Conservation (phyloP, 2,888 invertebrate genomes). For the Ptilodon capucinus region DNA sequence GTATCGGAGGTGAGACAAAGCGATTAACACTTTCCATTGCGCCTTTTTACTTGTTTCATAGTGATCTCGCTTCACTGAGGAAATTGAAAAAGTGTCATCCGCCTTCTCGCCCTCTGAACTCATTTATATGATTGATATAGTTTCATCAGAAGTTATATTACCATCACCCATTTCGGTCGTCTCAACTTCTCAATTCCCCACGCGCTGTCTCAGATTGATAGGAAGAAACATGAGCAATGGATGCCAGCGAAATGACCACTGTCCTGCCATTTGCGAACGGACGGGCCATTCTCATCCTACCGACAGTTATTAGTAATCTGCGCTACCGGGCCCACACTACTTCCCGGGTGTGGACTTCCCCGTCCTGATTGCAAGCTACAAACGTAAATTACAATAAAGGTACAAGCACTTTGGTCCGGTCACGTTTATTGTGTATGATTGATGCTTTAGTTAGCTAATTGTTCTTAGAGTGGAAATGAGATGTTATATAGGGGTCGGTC, state of each 20-base stretch:
- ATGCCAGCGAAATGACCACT: not conserved
- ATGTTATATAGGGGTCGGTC: too few relatives aligned
- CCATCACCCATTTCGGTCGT: too few relatives aligned
- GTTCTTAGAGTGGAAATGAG: too few relatives aligned
- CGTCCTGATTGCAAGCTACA: not conserved
- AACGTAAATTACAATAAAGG: not conserved
- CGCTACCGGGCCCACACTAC: not conserved
- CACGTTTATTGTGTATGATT: too few relatives aligned
- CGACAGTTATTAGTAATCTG: not conserved
- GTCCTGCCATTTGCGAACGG: not conserved
- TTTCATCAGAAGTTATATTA: too few relatives aligned
- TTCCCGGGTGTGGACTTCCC: not conserved
- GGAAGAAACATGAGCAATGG: not conserved
- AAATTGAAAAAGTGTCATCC: not conserved
- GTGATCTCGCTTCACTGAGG: not conserved
- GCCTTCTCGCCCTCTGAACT: not conserved
- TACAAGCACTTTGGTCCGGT: too few relatives aligned
- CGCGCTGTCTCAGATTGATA: not conserved
- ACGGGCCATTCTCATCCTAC: not conserved
- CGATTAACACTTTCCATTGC: not conserved
- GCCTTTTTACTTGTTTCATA: not conserved
- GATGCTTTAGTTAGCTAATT: too few relatives aligned
- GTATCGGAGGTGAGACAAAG: not conserved
- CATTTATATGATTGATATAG: too few relatives aligned
- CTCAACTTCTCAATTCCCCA: not conserved